A percentile compares a stretch with the other conserved stretches of the same genome.
phyloP scores from a whole-genome alignment of 2,888 invertebrate genomes.

The Choristoneura rosaceana region DNA sequence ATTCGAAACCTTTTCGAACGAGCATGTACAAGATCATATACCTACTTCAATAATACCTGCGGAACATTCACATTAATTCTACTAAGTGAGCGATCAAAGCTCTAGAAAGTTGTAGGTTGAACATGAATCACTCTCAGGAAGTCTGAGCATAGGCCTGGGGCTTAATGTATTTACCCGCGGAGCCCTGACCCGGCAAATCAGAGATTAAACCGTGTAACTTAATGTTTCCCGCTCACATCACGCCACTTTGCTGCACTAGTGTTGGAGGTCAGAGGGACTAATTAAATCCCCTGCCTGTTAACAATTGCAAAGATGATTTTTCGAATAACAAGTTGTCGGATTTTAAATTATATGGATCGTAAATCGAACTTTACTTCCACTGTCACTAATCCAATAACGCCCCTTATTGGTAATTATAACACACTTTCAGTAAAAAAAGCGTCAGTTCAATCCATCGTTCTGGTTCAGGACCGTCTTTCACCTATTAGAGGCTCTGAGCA shows the following conservation, averaged over 20 bases:
- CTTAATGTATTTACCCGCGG: constrained; percentile 35
- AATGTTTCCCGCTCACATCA: constrained; percentile 27
- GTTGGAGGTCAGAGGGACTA: constrained; percentile 26
- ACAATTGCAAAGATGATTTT: constrained; percentile 15
- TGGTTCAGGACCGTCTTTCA: no score
- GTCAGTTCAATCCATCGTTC: no score
- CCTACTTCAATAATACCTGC: neutral
- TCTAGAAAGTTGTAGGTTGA: constrained; percentile 24
- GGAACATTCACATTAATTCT: neutral
- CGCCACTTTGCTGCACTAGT: constrained; percentile 12
- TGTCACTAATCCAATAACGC: neutral
- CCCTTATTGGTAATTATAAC: no score
- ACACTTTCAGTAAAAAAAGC: no score
- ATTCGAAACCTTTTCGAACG: neutral
- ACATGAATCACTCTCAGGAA: constrained; percentile 35
- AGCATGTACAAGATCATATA: neutral
- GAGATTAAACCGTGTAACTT: constrained; percentile 37
- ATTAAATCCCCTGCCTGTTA: constrained; percentile 23
- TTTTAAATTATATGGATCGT: neutral
- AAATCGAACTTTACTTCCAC: neutral
- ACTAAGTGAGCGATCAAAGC: constrained; percentile 17
- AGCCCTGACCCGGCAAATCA: constrained; percentile 31
- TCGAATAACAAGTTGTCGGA: neutral
- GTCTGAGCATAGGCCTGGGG: constrained; percentile 25
- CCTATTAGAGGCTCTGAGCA: no score